These are phyloP conservation scores for Harpagoxenus sublaevis DNA, from an alignment of 2,888 invertebrate species.

Conservation along the genomic window DNA sequence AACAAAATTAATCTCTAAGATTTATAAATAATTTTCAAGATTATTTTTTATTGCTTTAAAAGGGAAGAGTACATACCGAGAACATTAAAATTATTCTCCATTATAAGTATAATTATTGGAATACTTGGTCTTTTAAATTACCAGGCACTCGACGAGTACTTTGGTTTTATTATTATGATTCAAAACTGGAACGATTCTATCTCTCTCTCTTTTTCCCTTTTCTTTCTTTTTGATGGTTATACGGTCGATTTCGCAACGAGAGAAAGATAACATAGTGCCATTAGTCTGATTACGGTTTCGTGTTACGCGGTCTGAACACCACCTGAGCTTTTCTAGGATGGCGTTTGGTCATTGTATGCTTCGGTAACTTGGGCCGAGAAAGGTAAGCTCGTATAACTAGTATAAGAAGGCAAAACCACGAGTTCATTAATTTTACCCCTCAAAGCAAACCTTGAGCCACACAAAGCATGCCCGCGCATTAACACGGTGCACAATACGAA, in stretches of 20 bases:
- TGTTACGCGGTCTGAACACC: conserved; percentile 56
- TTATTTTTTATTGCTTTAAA: not conserved
- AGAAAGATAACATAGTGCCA: conserved; percentile 76
- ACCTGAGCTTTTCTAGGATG: conserved; percentile 68
- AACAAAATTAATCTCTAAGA: not conserved
- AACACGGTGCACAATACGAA: conserved; percentile 39
- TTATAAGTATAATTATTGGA: not conserved
- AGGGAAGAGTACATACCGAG: not conserved
- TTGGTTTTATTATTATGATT: not conserved
- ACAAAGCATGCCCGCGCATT: conserved; percentile 31
- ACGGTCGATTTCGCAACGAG: conserved; percentile 58
- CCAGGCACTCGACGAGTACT: not conserved
- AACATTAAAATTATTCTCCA: not conserved
- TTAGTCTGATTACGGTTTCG: conserved; percentile 79
- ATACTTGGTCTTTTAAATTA: not conserved
- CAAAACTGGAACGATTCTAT: not conserved
- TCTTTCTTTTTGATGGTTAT: conserved; percentile 16
- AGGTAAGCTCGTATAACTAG: conserved; percentile 32
- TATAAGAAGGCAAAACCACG: conserved; percentile 48
- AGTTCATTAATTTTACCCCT: conserved; percentile 47
- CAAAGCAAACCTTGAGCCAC: conserved; percentile 40
- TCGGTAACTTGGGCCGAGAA: conserved; percentile 5
- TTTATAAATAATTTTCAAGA: not conserved
- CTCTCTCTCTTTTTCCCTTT: not conserved
- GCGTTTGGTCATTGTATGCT: conserved; percentile 36